A percentile compares a stretch with the other conserved stretches of the same genome.
Evolutionary conservation across 2,888 invertebrate genomes (phyloP).

Genomic region (Pandemis corylana): DNA sequence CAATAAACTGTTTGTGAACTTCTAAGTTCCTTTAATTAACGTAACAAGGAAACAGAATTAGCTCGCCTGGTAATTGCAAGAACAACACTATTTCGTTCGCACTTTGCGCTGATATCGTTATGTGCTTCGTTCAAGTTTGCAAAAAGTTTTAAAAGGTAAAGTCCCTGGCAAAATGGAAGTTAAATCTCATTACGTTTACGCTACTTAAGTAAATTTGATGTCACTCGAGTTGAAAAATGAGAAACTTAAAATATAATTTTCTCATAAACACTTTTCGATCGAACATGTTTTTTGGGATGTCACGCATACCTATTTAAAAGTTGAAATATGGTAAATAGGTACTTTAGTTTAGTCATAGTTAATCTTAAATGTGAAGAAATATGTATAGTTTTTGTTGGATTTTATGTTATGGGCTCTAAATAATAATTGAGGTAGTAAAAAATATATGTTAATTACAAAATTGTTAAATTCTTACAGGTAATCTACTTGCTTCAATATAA

Average conservation of each 20-base stretch:
- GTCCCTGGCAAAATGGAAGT: constrained; percentile 15
- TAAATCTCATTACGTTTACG: constrained; percentile 20
- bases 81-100: constrained; percentile 37
- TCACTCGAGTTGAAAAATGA: neutral
- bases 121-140: constrained; percentile 27
- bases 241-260: neutral
- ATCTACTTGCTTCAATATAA: too few relatives aligned
- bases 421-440: too few relatives aligned
- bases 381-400: too few relatives aligned
- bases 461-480: too few relatives aligned
- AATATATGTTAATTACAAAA: too few relatives aligned
- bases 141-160: constrained; percentile 32
- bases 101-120: constrained; percentile 39
- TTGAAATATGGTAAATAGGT: too few relatives aligned
- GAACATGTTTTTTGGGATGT: too few relatives aligned
- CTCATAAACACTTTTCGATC: too few relatives aligned
- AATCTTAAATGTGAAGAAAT: too few relatives aligned
- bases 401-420: too few relatives aligned
- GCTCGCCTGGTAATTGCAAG: constrained; percentile 35
- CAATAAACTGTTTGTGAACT: constrained; percentile 39
- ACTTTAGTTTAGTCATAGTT: too few relatives aligned
- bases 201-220: neutral
- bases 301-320: too few relatives aligned
- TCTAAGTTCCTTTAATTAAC: constrained; percentile 33
- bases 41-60: constrained; percentile 39